Evolutionary conservation across 2,797 vertebrate species (phyloP), one percentile per base, ranked within the genome.

Genomic region (Enteromius unitaeniatus): DNA sequence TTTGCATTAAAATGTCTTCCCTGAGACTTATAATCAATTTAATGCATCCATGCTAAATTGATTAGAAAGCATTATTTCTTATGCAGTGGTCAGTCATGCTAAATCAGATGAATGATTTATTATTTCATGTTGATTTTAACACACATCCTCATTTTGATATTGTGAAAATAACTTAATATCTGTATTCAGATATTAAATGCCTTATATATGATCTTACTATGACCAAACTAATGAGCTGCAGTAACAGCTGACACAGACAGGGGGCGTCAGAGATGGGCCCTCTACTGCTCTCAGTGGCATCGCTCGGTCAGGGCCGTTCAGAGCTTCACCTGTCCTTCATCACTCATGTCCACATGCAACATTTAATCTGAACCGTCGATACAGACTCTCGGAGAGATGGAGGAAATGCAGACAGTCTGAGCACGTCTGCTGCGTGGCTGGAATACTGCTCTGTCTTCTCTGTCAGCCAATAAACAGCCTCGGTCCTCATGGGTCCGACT

Each of bases 391-490:
- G 53, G n/a, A 68, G 21, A 23, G 47, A 53, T 0, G 84, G 45
- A 86, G 77, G 78, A 87, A 62, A 82, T 6, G 53, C 34, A 51
- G 64, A 28, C 74, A 86, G 85, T 70, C 55, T 14, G 40, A 82
- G 64, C 83, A 86, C 53, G 55, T 82, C 65, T 40, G 28, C n/a
- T 47, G 47, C 51, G 53, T 40, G 34, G 45, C 80, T 62, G 55
- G 17, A 64, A 64, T 17, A 40, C 81, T 68, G 37, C 58, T 79
- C 75, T 53, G 47, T 65, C 69, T 55, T 68, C 62, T 26, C 47
- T 40, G 76, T 69, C 79, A 82, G 58, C 64, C 85, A 85, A 70
- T 76, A 85, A 83, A 81, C 73, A 85, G 42, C 19, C 17, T 64
- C n/a, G 21, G 31, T 34, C 74, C 81, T 82, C 72, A 55, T 55